A percentile compares a stretch with the other conserved stretches of the same genome.
phyloP scores from a whole-genome alignment of 2,797 vertebrate genomes.

The Champsocephalus gunnari region DNA sequence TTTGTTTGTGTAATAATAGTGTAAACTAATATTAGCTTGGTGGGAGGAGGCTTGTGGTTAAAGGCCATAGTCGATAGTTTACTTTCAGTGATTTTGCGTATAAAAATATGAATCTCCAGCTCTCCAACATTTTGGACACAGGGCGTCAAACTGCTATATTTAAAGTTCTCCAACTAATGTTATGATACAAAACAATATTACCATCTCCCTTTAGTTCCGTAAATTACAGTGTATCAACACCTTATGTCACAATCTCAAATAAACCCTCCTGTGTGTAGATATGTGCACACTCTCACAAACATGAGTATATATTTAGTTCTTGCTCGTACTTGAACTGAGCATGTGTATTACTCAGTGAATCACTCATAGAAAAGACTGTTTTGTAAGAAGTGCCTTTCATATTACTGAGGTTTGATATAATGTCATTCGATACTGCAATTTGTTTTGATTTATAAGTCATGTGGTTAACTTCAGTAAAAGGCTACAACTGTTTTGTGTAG shows the following conservation, averaged over 20 bases:
- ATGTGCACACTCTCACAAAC: slow-evolving; percentile 2
- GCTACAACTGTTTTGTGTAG: not conserved
- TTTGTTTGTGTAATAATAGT: not conserved
- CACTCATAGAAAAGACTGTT: slow-evolving; percentile 8
- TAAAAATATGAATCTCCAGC: slow-evolving; percentile 11
- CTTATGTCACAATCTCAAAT: slow-evolving; percentile 29
- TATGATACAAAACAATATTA: slow-evolving; percentile 17
- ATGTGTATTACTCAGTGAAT: slow-evolving; percentile 29
- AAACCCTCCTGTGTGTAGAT: not conserved
- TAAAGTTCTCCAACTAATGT: slow-evolving; percentile 20
- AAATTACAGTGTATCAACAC: slow-evolving; percentile 36
- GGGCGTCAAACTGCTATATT: slow-evolving; percentile 4
- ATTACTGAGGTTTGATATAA: slow-evolving; percentile 35
- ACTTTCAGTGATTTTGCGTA: slow-evolving; percentile 2
- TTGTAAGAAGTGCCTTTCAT: slow-evolving; percentile 14
- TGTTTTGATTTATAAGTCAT: slow-evolving; percentile 29
- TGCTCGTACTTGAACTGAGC: slow-evolving; percentile 21
- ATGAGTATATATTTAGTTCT: slow-evolving; percentile 22
- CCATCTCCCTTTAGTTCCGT: slow-evolving; percentile 13
- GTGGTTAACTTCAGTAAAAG: slow-evolving; percentile 19
- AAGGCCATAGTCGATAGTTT: not conserved
- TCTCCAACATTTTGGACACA: slow-evolving; percentile 8
- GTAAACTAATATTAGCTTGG: slow-evolving; percentile 3
- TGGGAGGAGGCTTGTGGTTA: not conserved
- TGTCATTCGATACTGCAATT: slow-evolving; percentile 26